Evolutionary conservation across 1,140 invertebrate species (phyloP), one percentile per base, ranked within the genome.

Genomic region (Zaprionus ghesquierei): DNA sequence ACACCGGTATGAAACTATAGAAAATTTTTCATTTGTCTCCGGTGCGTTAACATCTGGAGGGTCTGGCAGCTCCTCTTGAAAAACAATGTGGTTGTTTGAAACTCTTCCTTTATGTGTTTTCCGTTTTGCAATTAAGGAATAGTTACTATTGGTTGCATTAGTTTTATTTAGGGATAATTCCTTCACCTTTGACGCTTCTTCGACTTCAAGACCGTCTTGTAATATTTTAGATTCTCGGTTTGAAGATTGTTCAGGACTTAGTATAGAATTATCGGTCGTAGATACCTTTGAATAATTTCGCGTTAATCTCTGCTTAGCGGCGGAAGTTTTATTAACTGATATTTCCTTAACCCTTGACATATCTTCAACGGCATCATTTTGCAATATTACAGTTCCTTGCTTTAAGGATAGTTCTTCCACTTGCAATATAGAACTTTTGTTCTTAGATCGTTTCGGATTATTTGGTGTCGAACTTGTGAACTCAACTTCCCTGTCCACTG

Each of bases 371-470:
- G 6, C 5, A 38, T 15, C 35, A 15, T 8, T 38, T 15, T 38
- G n/a, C n/a, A 38, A 38, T 38, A 5, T 38, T 15, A 15, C 15
- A 5, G n/a, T 27, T 27, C 41, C 60, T 38, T 25, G 3, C 35
- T 5, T 53, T 23, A 23, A 18, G 22, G n/a, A 12, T 25, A n/a
- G 9, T 2, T 31, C 55, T 33, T 22, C 31, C 8, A 12, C 12
- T 13, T 25, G 22, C 10, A 53, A 13, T 20, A n/a, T 53, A 22
- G 27, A 5, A 9, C 31, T 68, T 51, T 51, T 33, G 41, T 31
- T 18, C 31, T 76, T 84, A 0, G 70, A 70, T 5, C 81, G 82
- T 49, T 86, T 86, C 2, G 78, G 33, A n/a, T 46, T 27, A 23
- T 56, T 65, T 2, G 75, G 70, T 2, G 68, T 79, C 10, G 75